phyloP scores from a whole-genome alignment of 2,113 vertebrate genomes.

The Vulpes lagopus region DNA sequence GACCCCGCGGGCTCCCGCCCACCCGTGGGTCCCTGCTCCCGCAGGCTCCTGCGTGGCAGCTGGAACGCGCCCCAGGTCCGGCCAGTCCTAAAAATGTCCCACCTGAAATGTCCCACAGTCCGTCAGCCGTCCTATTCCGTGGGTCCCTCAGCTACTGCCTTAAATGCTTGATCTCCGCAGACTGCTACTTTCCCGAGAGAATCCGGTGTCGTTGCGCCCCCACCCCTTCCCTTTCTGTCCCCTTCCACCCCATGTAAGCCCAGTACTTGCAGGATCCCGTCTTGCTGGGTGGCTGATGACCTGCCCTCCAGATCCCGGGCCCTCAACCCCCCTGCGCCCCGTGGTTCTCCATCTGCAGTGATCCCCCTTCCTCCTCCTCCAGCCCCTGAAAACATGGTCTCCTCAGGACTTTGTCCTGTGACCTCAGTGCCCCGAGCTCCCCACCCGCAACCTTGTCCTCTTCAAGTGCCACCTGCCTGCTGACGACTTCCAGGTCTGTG shows the following conservation, averaged over 20 bases:
- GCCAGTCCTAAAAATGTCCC: not conserved
- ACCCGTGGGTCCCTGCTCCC: accelerated
- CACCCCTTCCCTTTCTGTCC: not conserved
- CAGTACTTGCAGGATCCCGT: not conserved
- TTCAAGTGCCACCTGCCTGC: not conserved
- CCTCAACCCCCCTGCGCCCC: not conserved
- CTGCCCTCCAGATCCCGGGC: not conserved
- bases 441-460: no score
- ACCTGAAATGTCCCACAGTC: not conserved
- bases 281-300: no score
- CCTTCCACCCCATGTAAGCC: no score
- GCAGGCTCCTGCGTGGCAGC: not conserved
- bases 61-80: not conserved
- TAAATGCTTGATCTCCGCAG: not conserved
- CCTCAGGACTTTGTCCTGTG: not conserved
- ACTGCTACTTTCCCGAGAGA: not conserved
- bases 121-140: not conserved
- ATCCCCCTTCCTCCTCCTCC: not conserved
- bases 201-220: no score
- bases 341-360: no score
- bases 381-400: not conserved
- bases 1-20: not conserved
- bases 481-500: no score
- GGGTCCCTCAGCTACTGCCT: not conserved
- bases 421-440: accelerated